Percentiles rank a stretch among this genome's conserved stretches.
Conservation (phyloP, 2,888 invertebrate species). For the Nematopogon swammerdamellus region DNA sequence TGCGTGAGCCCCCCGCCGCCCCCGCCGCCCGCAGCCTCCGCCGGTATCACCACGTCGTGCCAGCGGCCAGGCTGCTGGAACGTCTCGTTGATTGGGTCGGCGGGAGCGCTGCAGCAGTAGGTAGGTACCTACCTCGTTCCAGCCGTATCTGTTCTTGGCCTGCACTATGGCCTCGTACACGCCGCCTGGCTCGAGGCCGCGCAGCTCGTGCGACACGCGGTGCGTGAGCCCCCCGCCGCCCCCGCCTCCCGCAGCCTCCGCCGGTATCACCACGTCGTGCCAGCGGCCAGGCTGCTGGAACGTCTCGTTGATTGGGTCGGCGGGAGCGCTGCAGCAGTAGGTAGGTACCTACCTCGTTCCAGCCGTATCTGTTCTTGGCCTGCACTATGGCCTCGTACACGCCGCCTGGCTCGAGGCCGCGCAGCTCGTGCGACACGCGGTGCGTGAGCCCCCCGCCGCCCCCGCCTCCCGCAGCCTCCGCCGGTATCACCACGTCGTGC, state of each 20-base stretch:
- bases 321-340: too few relatives aligned
- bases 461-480: constrained; percentile 28
- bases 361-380: constrained; percentile 71
- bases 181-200: constrained; percentile 60
- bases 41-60: constrained; percentile 62
- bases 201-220: constrained; percentile 65
- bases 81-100: constrained; percentile 62
- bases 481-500: constrained; percentile 62
- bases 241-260: constrained; percentile 28
- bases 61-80: constrained; percentile 69
- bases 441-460: constrained; percentile 26
- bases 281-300: constrained; percentile 69
- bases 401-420: constrained; percentile 60
- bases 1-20: constrained; percentile 26
- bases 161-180: constrained; percentile 73
- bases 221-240: constrained; percentile 26
- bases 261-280: constrained; percentile 62
- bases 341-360: too few relatives aligned
- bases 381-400: constrained; percentile 73
- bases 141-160: constrained; percentile 71
- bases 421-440: constrained; percentile 65
- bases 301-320: constrained; percentile 62
- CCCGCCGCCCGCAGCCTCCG: constrained; percentile 28
- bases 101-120: too few relatives aligned
- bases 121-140: too few relatives aligned